Conservation (phyloP, 2,888 invertebrate genomes). For the Apotomis capreana region DNA sequence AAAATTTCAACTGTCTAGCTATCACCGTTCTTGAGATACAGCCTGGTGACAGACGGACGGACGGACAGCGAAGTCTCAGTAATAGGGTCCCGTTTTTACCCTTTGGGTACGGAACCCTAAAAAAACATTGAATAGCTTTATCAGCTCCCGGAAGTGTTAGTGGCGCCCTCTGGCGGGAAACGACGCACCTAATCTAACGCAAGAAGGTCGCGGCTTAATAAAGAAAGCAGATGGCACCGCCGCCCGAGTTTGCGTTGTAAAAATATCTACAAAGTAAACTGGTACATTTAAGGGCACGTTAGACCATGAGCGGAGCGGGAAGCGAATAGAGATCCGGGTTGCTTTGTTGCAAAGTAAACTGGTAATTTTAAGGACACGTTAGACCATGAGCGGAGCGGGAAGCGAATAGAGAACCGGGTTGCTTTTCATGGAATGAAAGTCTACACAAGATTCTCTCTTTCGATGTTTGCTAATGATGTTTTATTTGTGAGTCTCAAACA, state of each 20-base stretch:
- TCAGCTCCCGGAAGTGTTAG: neutral
- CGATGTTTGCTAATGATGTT: too few species aligned
- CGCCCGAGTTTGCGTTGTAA: neutral
- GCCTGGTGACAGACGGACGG: too few species aligned
- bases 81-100: too few species aligned
- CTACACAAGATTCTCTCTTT: too few species aligned
- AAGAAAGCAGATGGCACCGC: constrained; percentile 2
- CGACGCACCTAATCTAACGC: neutral
- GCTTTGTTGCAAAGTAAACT: neutral
- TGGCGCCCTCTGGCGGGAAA: neutral
- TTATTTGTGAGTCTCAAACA: too few species aligned
- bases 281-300: neutral
- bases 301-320: neutral
- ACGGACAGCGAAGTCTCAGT: too few species aligned
- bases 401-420: neutral
- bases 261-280: neutral
- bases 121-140: neutral
- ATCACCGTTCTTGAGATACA: too few species aligned
- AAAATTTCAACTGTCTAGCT: too few species aligned
- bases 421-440: too few species aligned
- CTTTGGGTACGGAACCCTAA: too few species aligned
- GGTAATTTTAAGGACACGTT: neutral
- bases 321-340: neutral
- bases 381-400: neutral
- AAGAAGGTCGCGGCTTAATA: constrained; percentile 7